These are phyloP conservation scores for Steinernema scapterisci DNA, from an alignment of 2,888 invertebrate species.

Conservation along the genomic window DNA sequence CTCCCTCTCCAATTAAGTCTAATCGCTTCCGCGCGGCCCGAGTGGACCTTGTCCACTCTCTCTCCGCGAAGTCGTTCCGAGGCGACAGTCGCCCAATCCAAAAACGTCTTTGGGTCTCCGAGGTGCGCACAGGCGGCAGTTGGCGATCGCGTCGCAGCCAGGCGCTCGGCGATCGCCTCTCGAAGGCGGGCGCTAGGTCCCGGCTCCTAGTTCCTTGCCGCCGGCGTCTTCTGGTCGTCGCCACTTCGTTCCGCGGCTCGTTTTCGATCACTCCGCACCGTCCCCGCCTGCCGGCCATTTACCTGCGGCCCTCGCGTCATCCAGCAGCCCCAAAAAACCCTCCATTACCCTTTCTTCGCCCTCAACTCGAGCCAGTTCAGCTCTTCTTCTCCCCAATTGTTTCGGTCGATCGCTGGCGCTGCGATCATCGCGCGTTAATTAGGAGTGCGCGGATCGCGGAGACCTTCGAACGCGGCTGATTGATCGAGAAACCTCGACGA, in stretches of 20 bases:
- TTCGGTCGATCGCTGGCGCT: not conserved
- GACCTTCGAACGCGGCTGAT: slow-evolving; percentile 13
- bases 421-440: slow-evolving; percentile 30
- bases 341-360: slow-evolving; percentile 5
- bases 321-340: not conserved
- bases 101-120: not conserved
- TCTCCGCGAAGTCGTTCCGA: not conserved
- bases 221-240: slow-evolving; percentile 17
- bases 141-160: not conserved
- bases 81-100: not conserved
- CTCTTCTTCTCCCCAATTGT: not conserved
- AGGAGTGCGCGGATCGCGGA: slow-evolving; percentile 13
- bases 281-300: not conserved
- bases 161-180: slow-evolving; percentile 16
- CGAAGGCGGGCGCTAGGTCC: slow-evolving; percentile 4
- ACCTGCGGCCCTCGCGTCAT: slow-evolving; percentile 16
- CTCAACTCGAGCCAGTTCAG: not conserved
- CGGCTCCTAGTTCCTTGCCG: not conserved
- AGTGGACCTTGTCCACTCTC: slow-evolving; percentile 22
- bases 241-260: slow-evolving; percentile 5
- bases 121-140: slow-evolving; percentile 2
- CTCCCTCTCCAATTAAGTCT: not conserved
- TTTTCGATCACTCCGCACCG: not conserved
- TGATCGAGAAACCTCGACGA: not conserved
- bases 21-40: slow-evolving; percentile 29